A percentile compares a stretch with the other conserved stretches of the same genome.
Conservation (phyloP, 2,797 vertebrate genomes). For the Melanotaenia nigrans region DNA sequence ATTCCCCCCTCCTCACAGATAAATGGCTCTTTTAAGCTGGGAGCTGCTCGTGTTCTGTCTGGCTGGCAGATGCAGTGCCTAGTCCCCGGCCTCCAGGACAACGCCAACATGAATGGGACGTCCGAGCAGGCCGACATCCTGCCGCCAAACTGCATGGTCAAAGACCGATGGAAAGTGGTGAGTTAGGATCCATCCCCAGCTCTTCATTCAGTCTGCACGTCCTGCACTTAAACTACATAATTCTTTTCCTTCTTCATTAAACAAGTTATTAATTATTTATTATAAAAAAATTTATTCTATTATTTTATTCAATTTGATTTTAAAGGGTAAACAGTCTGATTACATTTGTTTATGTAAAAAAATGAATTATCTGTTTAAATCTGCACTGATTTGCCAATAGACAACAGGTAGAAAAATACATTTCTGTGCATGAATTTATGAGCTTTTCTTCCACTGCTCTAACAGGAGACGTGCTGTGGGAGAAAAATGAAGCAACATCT, state of each 20-base stretch:
- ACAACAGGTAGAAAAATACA: background rate
- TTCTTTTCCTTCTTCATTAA: too few species aligned
- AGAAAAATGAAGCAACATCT: background rate
- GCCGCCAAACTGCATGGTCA: slow-evolving; percentile 97
- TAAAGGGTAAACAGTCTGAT: background rate
- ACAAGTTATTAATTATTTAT: too few species aligned
- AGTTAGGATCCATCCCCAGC: slow-evolving; percentile 62
- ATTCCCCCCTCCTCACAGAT: slow-evolving; percentile 80
- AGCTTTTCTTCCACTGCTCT: background rate
- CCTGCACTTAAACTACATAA: too few species aligned
- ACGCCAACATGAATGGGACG: slow-evolving; percentile 98
- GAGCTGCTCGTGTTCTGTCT: slow-evolving; percentile 91
- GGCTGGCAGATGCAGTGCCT: slow-evolving; percentile 98
- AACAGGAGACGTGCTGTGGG: background rate
- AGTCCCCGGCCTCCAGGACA: slow-evolving; percentile 94
- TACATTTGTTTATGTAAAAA: background rate
- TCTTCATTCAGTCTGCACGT: background rate
- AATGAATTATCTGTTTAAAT: background rate
- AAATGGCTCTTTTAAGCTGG: slow-evolving; percentile 97
- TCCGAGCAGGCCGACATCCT: slow-evolving; percentile 97
- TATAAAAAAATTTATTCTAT: too few species aligned
- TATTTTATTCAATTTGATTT: background rate
- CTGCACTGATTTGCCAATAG: background rate
- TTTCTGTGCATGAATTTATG: background rate
- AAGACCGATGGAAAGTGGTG: slow-evolving; percentile 99